Conservation (phyloP, 2,888 invertebrate species). For the Idaea aversata region DNA sequence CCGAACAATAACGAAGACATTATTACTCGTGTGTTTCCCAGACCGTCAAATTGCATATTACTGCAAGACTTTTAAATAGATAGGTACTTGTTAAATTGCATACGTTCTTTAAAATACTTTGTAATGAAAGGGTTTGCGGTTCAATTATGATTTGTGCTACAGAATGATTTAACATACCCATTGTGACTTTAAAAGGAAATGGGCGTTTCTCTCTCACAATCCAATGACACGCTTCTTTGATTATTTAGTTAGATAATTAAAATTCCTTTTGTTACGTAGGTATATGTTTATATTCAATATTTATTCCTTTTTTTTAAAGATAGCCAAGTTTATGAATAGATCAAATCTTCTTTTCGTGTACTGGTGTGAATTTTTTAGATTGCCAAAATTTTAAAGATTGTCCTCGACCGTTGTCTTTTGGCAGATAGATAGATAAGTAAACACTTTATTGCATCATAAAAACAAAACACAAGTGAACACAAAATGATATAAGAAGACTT, state of each 20-base stretch:
- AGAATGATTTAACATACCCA: constrained; percentile 11
- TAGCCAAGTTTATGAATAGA: too few species aligned
- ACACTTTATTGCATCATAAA: too few species aligned
- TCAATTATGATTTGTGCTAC: background rate
- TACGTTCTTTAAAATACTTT: background rate
- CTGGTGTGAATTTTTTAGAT: too few species aligned
- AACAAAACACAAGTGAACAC: too few species aligned
- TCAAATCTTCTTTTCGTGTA: too few species aligned
- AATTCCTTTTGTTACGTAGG: background rate
- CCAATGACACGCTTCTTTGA: constrained; percentile 22
- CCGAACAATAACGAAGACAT: background rate
- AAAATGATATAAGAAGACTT: too few species aligned
- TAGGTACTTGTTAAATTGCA: background rate
- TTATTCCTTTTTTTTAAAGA: too few species aligned
- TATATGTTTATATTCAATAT: background rate
- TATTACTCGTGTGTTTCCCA: background rate
- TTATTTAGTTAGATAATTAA: constrained; percentile 9
- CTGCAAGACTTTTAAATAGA: too few species aligned
- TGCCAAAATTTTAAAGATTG: too few species aligned
- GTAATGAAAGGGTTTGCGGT: background rate
- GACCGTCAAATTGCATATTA: background rate
- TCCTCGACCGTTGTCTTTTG: too few species aligned
- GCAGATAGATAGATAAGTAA: too few species aligned
- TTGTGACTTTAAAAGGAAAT: constrained; percentile 34
- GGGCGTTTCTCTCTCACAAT: constrained; percentile 40